These are phyloP conservation scores for Caracal caracal DNA, from an alignment of 2,113 vertebrate genomes.

Conservation along the genomic window DNA sequence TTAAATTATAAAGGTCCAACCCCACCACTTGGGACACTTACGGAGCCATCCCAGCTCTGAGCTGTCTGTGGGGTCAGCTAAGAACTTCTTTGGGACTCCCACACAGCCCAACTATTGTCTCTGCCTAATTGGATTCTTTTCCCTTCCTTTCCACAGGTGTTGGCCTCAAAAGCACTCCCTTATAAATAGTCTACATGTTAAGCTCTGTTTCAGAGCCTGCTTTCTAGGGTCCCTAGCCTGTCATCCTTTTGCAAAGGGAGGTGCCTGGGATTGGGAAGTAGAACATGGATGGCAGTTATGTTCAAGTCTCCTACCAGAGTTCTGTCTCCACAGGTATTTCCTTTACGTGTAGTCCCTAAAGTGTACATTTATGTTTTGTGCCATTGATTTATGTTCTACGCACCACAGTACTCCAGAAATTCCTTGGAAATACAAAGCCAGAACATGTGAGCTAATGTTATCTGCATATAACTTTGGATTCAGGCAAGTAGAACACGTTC, in stretches of 20 bases:
- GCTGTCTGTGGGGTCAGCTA: background rate
- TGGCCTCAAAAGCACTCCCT: background rate
- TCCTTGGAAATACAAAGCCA: background rate
- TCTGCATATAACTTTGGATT: background rate
- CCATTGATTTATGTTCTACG: background rate
- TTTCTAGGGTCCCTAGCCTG: background rate
- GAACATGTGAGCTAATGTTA: background rate
- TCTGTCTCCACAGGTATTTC: background rate
- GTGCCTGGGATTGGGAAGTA: background rate
- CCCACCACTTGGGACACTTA: background rate
- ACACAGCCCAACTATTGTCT: background rate
- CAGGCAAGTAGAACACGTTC: background rate
- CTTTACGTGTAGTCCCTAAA: background rate
- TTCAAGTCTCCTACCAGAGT: background rate
- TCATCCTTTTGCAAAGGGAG: background rate
- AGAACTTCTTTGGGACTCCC: background rate
- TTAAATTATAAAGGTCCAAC: background rate
- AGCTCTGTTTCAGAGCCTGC: background rate
- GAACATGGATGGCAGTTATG: background rate
- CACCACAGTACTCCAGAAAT: background rate
- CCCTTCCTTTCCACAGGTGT: background rate
- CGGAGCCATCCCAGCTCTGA: background rate
- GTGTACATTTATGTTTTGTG: background rate
- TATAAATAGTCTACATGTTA: background rate
- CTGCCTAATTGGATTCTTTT: background rate